Base-by-base conservation (phyloP, 2,113 vertebrate genomes). In the Brachyhypopomus occidentalis region DNA sequence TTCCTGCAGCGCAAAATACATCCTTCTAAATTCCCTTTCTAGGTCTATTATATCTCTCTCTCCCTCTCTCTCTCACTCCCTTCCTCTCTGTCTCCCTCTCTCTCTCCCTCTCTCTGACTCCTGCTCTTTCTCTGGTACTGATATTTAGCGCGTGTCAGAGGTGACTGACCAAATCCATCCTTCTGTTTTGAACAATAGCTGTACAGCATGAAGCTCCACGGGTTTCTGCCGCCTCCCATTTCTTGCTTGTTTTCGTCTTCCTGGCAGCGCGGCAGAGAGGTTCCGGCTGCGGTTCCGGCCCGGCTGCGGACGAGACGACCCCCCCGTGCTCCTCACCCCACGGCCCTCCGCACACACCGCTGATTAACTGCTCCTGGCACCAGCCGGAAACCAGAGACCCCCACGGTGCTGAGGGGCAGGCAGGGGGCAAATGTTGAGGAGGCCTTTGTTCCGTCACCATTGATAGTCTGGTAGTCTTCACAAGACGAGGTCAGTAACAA, bases 361-460 rank as follows among this genome's bases (percentile, higher is more conserved):
- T 78, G 70, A 84, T 84, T 71, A 84, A 14, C 17, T 48, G 22
- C 17, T 62, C 77, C 76, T 79, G 56, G 52, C 45, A 58, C 30
- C 16, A 9, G 62, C 30, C 7, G 27, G 52, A 58, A 67, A 6
- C 3, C 58, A 67, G 45, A 52, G 3, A 11, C 45, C 1, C 45
- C 45, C 12, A 3, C 45, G 1, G 45, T 5, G 14, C 45, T 14
- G 45, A 9, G 41, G 41, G 5, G 41, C 41, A 41, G 5, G 9
- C 5, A 8, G 41, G 36, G 36, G 36, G 36, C 36, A 6, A 38
- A 4, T 6, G 36, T 4, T 48, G 1, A 48, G 5, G 1, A 48
- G 3, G 41, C 8, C 41, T 48, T 48, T 48, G 41, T 2, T 1
- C 11, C 9, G 12, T 52, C 45, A 14, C 45, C 12, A 14, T 5